phyloP scores from a whole-genome alignment of 1,140 invertebrate genomes.

The Bursaphelenchus mucronatus region DNA sequence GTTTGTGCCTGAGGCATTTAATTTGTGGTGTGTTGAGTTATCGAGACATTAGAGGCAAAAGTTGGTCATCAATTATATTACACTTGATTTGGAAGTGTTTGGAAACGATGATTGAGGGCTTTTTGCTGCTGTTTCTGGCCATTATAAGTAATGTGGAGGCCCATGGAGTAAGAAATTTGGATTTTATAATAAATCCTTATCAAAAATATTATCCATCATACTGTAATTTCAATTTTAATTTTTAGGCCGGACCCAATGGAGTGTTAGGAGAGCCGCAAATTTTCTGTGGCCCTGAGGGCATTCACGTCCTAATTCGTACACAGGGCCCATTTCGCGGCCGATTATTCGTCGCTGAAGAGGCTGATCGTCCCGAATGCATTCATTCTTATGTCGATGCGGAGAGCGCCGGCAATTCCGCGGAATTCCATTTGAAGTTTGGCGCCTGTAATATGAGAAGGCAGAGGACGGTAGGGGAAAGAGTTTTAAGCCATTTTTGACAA shows the following conservation, averaged over 20 bases:
- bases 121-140: too few species aligned
- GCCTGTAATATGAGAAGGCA: constrained; percentile 59
- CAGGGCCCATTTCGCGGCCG: constrained; percentile 5
- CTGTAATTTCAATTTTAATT: constrained; percentile 5
- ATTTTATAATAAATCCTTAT: too few species aligned
- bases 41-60: too few species aligned
- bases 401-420: constrained; percentile 11
- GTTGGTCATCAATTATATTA: too few species aligned
- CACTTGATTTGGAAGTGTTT: too few species aligned
- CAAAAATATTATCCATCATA: too few species aligned
- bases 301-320: constrained; percentile 8
- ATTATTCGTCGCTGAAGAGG: constrained; percentile 42
- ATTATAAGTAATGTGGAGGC: too few species aligned
- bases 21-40: too few species aligned
- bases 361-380: constrained; percentile 50
- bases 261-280: constrained; percentile 40
- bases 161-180: too few species aligned
- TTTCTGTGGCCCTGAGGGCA: constrained; percentile 35
- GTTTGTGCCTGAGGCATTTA: too few species aligned
- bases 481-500: background rate
- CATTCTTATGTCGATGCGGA: constrained; percentile 30
- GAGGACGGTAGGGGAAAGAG: constrained; percentile 35
- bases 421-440: constrained; percentile 47
- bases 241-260: constrained; percentile 11
- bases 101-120: too few species aligned